Evolutionary conservation across 2,113 vertebrate genomes (phyloP), one percentile per base, ranked within the genome.

Genomic region (Aptenodytes forsteri): DNA sequence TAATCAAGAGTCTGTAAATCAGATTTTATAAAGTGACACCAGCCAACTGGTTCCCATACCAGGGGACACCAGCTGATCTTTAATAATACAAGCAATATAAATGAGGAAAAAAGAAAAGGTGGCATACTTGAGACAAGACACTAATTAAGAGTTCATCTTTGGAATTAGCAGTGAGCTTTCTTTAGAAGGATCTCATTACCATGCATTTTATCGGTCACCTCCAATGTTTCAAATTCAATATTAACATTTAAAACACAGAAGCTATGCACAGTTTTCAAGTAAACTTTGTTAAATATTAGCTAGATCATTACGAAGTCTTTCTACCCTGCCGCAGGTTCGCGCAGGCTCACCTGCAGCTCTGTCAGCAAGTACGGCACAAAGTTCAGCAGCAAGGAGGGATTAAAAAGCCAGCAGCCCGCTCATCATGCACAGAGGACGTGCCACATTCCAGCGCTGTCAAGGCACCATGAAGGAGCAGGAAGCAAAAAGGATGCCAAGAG

Each of bases 91-190:
- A 62, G 62, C 46, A 15, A 32, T 10, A 62, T 5, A 44, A 83
- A 18, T 0, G 29, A 61, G 67, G 47, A 7, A 16, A n/a, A 69
- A 66, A 34, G 30, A 29, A 78, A 71, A 58, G 65, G 83, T 65
- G 66, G n/a, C 59, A 36, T 14, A 44, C 20, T 64, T 18, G 56
- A 84, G 90, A 84, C 72, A 71, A 84, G 86, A 30, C 82, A 15
- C 73, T 82, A 85, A 96, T 89, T 89, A 94, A 96, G 94, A 83
- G 38, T 81, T 93, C 49, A 11, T 40, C 69, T 87, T 62, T 50
- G 67, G 80, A 90, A 76, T 50, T 44, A 87, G 77, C 61, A 59
- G 59, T 3, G 22, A 86, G 89, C 76, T 59, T 40, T 32, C 85
- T 59, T 79, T 52, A 20, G 65, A 52, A 92, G 81, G 62, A 50